phyloP scores from a whole-genome alignment of 2,888 invertebrate genomes.

The Crematogaster levior region DNA sequence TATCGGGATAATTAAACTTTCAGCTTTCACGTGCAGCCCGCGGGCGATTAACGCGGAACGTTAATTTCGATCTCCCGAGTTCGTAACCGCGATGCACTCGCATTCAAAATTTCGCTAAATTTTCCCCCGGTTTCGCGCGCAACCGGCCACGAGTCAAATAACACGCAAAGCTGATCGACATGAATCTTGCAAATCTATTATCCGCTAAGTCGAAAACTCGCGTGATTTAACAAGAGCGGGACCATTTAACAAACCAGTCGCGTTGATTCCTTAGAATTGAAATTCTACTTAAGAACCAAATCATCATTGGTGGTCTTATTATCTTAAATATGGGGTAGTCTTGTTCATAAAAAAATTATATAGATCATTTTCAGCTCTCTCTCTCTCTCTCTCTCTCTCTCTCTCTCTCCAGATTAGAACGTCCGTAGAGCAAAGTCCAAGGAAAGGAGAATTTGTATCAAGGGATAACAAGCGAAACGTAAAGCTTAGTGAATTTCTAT shows the following conservation, averaged over 20 bases:
- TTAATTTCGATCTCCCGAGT: slow-evolving; percentile 73
- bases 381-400: too few species aligned
- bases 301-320: too few species aligned
- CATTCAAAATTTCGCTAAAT: slow-evolving; percentile 55
- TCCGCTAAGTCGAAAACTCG: slow-evolving; percentile 43
- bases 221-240: background rate
- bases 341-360: too few species aligned
- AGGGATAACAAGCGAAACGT: background rate
- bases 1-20: slow-evolving; percentile 79
- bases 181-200: slow-evolving; percentile 53
- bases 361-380: too few species aligned
- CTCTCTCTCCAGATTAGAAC: too few species aligned
- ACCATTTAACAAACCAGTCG: background rate
- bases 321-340: too few species aligned
- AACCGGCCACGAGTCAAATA: slow-evolving; percentile 39
- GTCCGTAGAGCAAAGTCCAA: too few species aligned
- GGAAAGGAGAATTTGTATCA: too few species aligned
- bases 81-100: slow-evolving; percentile 55
- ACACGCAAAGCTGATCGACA: slow-evolving; percentile 51
- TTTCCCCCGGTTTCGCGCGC: slow-evolving; percentile 27
- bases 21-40: slow-evolving; percentile 64
- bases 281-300: too few species aligned
- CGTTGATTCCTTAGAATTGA: background rate
- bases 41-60: slow-evolving; percentile 66
- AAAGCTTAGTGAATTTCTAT: background rate